A percentile compares a stretch with the other conserved stretches of the same genome.
Conservation (phyloP, 2,113 vertebrate genomes). For the Ursus arctos region DNA sequence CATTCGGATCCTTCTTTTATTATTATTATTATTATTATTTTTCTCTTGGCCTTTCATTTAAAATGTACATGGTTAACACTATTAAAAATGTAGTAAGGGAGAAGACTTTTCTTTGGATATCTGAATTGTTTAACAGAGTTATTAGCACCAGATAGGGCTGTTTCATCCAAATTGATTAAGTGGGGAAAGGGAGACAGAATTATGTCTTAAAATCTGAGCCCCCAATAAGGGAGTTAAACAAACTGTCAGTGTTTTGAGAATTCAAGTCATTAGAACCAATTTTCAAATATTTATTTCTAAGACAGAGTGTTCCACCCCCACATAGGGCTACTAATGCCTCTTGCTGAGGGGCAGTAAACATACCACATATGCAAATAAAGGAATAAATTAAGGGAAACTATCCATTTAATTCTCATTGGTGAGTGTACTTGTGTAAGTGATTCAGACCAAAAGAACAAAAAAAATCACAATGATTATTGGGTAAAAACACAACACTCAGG, state of each 20-base stretch:
- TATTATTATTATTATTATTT: neutral
- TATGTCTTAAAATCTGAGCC: neutral
- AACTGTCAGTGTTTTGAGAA: neutral
- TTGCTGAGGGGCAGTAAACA: neutral
- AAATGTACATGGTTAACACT: neutral
- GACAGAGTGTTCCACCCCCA: neutral
- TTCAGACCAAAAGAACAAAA: neutral
- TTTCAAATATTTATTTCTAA: slow-evolving; percentile 47
- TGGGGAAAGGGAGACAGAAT: neutral
- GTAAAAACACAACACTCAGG: neutral
- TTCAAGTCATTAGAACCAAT: slow-evolving; percentile 7
- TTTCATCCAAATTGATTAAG: neutral
- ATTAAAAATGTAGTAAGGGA: neutral
- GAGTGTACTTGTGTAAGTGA: neutral
- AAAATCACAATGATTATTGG: neutral
- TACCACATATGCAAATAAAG: neutral
- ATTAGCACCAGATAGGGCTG: neutral
- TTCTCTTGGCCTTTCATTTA: neutral
- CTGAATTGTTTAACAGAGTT: neutral
- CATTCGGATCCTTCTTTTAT: neutral
- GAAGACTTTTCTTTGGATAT: neutral
- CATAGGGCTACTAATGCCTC: neutral
- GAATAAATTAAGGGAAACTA: neutral
- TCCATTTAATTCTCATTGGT: neutral
- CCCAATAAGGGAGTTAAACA: neutral